Evolutionary conservation across 2,888 invertebrate species (phyloP).

Genomic region (Nomada ruficornis): DNA sequence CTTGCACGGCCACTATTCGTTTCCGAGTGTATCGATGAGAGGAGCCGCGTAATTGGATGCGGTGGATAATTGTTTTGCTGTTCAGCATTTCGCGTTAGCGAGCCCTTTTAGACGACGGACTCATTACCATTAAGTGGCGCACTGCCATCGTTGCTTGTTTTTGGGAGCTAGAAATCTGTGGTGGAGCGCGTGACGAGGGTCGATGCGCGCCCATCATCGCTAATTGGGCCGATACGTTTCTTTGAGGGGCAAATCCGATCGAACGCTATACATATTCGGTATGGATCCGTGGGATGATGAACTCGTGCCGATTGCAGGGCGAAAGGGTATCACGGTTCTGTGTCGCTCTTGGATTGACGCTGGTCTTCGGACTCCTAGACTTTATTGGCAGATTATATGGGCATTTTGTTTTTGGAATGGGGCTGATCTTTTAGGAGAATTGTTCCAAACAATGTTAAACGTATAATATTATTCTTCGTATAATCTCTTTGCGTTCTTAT

Average conservation of each 20-base stretch:
- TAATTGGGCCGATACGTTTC: constrained; percentile 47
- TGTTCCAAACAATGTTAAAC: too few species aligned
- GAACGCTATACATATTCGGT: background rate
- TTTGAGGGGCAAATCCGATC: background rate
- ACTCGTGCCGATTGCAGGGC: background rate
- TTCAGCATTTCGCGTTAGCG: constrained; percentile 54
- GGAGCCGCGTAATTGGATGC: constrained; percentile 62
- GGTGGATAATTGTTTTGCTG: constrained; percentile 62
- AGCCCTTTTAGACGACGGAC: constrained; percentile 54
- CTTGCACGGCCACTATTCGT: constrained; percentile 38
- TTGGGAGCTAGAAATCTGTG: constrained; percentile 39
- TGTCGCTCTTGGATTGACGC: too few species aligned
- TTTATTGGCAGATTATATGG: too few species aligned
- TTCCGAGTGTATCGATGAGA: constrained; percentile 62
- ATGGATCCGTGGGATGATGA: background rate
- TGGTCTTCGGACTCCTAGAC: too few species aligned
- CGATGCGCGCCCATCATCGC: constrained; percentile 27
- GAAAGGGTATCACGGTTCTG: too few species aligned
- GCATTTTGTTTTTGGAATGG: too few species aligned
- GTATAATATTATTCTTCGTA: too few species aligned
- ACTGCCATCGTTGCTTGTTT: constrained; percentile 50
- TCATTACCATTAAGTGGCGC: constrained; percentile 62
- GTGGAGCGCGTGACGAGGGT: constrained; percentile 21
- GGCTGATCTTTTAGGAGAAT: too few species aligned
- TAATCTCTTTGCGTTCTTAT: too few species aligned